Evolutionary conservation across 2,113 vertebrate genomes (phyloP), one percentile per base, ranked within the genome.

Genomic region (Antigone vipio): DNA sequence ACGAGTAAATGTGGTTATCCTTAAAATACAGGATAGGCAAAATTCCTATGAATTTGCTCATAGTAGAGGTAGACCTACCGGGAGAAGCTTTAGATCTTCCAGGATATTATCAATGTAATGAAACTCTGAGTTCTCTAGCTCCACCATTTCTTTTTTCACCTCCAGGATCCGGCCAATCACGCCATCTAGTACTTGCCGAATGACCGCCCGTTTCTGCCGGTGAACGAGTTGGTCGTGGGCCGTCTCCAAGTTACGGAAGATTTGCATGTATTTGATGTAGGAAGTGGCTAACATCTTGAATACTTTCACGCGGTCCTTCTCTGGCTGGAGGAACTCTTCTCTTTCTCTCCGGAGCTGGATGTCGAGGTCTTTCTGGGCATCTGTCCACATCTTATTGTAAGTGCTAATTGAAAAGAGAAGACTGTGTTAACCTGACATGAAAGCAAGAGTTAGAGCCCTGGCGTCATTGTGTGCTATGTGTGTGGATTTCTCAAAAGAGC

Each of bases 81-180:
- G 99, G 6, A 94, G 95, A 78, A 98, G 69, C 85, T 98, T 98
- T 1, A 99, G 96, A 27, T 99, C 98, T 84, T 98, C 96, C 11
- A 99, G 95, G 75, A 99, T 77, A 21, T 98, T 97, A 22, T 98
- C 98, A 53, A 98, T 97, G 75, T 94, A 97, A 35, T 99, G 98
- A 73, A 98, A 99, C 97, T 99, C 99, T 0, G 97, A 98, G 4
- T 97, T 91, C 45, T 99, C 98, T 97, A 99, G 71, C 7, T 97
- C 96, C 15, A 99, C 99, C 98, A 99, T 98, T 75, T 99, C 98
- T 1, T 96, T 98, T 94, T 99, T 99, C 30, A 99, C 77, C 91
- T 99, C 99, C 96, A 99, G 95, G 71, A 99, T 69, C 11, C 99
- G 98, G 7, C 99, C 99, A 58, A 99, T 99, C 75, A 98, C 98